A percentile compares a stretch with the other conserved stretches of the same genome.
Conservation (phyloP, 2,113 vertebrate species). For the Nothobranchius kuhntae region DNA sequence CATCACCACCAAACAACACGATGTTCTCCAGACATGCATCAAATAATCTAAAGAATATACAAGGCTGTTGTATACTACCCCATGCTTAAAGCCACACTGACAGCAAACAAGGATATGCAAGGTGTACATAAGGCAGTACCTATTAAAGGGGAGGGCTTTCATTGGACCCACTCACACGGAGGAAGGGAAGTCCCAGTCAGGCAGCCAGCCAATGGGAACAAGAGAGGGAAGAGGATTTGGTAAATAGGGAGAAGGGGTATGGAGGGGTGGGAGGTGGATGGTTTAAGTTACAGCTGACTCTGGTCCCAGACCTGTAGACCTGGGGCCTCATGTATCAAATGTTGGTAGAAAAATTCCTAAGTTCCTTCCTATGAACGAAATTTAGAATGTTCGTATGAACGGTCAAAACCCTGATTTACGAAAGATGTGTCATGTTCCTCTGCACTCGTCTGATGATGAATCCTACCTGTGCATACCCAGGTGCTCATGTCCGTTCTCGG, state of each 20-base stretch:
- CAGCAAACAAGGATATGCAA: constrained; percentile 16
- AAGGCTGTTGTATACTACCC: constrained; percentile 37
- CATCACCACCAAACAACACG: constrained; percentile 43
- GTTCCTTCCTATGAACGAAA: too few relatives aligned
- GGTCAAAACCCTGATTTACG: too few relatives aligned
- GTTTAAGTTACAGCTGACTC: background rate
- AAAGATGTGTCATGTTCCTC: too few relatives aligned
- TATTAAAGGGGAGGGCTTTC: constrained; percentile 80
- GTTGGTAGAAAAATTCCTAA: too few relatives aligned
- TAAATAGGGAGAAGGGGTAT: constrained; percentile 42
- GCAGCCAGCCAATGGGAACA: constrained; percentile 74
- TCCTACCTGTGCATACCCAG: too few relatives aligned
- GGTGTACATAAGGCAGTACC: constrained; percentile 70
- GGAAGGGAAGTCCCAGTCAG: constrained; percentile 62
- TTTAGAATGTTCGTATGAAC: too few relatives aligned
- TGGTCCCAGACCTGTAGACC: background rate
- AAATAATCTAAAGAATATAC: constrained; percentile 43
- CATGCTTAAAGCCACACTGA: constrained; percentile 47
- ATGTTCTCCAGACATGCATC: constrained; percentile 57
- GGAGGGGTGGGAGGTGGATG: constrained; percentile 1
- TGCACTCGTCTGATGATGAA: too few relatives aligned
- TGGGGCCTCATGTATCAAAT: too few relatives aligned
- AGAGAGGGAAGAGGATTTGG: constrained; percentile 69
- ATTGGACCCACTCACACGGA: constrained; percentile 77
- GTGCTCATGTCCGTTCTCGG: too few relatives aligned